Base-by-base conservation (phyloP, 2,113 vertebrate genomes). In the Apeltes quadracus region DNA sequence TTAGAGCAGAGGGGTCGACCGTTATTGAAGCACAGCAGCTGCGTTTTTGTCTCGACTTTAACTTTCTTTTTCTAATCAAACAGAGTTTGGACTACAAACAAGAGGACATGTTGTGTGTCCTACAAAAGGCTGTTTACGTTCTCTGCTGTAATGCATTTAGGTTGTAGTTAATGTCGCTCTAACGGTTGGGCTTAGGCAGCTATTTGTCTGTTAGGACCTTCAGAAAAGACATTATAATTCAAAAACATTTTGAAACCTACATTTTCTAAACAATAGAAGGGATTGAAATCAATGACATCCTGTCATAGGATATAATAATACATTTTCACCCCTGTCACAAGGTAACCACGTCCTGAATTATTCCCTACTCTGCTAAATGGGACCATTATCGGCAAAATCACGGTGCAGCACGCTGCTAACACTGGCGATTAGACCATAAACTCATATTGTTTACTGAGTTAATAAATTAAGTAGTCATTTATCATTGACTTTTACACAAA, bases 1-100 rank as follows among this genome's bases (percentile, higher is more conserved):
- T 75, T 58, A 59, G 46, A 72, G 55, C 25, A 41, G 41, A 44
- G 53, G 43, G 29, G 69, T 25, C 29, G 23, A 69, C 69, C 34
- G 50, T 74, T 77, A 69, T 15, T 20, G 29, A 76, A 61, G 72
- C 23, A 32, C 50, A n/a, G 18, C 41, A 38, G 57, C 53, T 59
- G 32, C 32, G 41, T 57, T 50, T 16, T 32, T 72, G 29, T 56
- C 46, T 43, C 7, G 3, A 48, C 27, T 48, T 63, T 2, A 15
- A 4, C 12, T 59, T 36, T 43, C 41, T 43, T 13, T 16, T 13
- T 36, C 36, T 22, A 1, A 57, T 38, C n/a, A 58, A 65, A 63
- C 4, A 48, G 27, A 51, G 36, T 58, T 73, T 56, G 34, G 7
- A 48, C 44, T 16, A 38, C 64, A 34, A 34, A 48, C 13, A n/a